Percentiles rank a stretch among this genome's conserved stretches.
phyloP scores from a whole-genome alignment of 2,888 invertebrate genomes.

The Nycteola revayana region DNA sequence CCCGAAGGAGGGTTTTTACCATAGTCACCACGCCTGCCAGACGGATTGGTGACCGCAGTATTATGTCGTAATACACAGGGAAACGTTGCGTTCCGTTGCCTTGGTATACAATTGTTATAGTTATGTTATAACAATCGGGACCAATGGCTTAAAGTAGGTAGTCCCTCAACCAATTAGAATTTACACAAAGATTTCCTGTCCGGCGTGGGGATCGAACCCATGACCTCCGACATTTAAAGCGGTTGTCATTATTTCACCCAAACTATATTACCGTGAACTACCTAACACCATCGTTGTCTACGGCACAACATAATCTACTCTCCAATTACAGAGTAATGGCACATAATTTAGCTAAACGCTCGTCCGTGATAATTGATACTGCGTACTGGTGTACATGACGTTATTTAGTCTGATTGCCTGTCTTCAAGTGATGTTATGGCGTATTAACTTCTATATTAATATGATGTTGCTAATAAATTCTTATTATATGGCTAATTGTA shows the following conservation, averaged over 20 bases:
- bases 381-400: slow-evolving; percentile 6
- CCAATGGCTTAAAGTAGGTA: no score
- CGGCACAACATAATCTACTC: slow-evolving; percentile 37
- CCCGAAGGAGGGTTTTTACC: no score
- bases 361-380: slow-evolving; percentile 43
- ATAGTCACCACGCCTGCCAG: no score
- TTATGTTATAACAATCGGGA: no score
- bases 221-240: not conserved
- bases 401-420: slow-evolving; percentile 7
- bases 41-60: no score
- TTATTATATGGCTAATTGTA: not conserved
- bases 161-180: not conserved
- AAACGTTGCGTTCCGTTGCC: no score
- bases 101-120: no score
- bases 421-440: not conserved
- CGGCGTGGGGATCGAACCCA: not conserved
- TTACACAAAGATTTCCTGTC: not conserved
- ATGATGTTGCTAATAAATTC: not conserved
- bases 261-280: no score
- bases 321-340: slow-evolving; percentile 41
- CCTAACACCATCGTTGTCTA: no score
- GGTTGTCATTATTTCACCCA: no score
- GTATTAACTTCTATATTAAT: not conserved
- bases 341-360: slow-evolving; percentile 50
- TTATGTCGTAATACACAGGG: no score